phyloP scores from a whole-genome alignment of 2,113 vertebrate genomes.

The Telmatochromis sp. region DNA sequence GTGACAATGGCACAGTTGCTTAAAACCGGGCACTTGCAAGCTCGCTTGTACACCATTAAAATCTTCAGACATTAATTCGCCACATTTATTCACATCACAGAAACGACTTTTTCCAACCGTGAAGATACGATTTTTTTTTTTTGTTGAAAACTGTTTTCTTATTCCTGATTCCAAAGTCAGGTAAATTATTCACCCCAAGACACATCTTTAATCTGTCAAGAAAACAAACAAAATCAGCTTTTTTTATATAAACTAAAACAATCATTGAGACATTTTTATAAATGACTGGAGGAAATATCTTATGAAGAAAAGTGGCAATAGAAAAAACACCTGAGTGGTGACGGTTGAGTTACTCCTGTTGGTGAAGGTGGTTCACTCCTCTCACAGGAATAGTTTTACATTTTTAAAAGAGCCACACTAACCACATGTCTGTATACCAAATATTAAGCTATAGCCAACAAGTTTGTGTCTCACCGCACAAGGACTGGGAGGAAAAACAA shows the following conservation, averaged over 20 bases:
- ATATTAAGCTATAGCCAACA: not conserved
- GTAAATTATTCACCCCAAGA: not conserved
- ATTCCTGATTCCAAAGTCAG: not conserved
- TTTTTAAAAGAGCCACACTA: not conserved
- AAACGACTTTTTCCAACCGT: rapidly evolving
- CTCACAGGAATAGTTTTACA: not conserved
- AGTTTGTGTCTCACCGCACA: not conserved
- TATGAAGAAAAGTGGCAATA: not conserved
- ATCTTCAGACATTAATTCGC: not conserved
- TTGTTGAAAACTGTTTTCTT: not conserved
- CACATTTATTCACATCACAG: not conserved
- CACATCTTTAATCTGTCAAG: not conserved
- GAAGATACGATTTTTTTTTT: not conserved
- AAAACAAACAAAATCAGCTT: not conserved
- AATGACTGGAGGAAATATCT: not conserved
- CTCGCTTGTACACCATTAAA: not conserved
- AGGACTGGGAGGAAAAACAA: not conserved
- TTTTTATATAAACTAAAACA: not conserved
- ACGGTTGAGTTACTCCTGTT: not conserved
- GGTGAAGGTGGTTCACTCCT: not conserved
- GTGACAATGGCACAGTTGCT: not conserved
- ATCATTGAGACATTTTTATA: not conserved
- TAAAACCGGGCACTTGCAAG: not conserved
- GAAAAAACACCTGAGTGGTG: not conserved
- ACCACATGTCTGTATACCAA: not conserved